Percentiles rank a stretch among this genome's conserved stretches.
Evolutionary conservation across 1,140 invertebrate species (phyloP).

Genomic region (Arion vulgaris): DNA sequence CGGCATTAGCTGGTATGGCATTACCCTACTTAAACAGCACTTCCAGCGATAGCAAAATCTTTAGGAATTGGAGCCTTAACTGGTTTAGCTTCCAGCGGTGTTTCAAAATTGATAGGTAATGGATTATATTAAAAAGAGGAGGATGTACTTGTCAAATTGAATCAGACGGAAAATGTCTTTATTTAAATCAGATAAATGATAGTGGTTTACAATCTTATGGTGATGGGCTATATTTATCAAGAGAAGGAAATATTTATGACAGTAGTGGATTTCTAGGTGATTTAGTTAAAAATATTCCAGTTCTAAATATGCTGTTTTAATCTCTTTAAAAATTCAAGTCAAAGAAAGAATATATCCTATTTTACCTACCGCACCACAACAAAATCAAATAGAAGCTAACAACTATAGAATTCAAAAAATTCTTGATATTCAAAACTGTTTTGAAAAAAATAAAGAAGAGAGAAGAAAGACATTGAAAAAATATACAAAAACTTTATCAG

Average conservation of each 20-base stretch:
- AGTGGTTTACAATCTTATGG: background rate
- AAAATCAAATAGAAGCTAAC: background rate
- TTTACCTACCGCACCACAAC: background rate
- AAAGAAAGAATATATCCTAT: background rate
- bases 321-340: background rate
- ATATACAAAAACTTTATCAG: background rate
- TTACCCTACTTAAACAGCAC: background rate
- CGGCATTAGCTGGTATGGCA: background rate
- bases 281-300: background rate
- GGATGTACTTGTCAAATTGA: constrained; percentile 11
- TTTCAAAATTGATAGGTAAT: constrained; percentile 6
- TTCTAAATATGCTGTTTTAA: background rate
- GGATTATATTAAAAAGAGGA: constrained; percentile 1
- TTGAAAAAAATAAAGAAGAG: constrained; percentile 19
- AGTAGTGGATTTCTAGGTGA: constrained; percentile 1
- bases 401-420: constrained; percentile 2
- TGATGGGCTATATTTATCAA: constrained; percentile 6
- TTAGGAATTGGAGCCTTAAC: constrained; percentile 9
- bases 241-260: background rate
- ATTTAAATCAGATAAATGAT: background rate
- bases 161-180: constrained; percentile 10
- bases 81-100: background rate
- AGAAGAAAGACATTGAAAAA: constrained; percentile 6
- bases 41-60: background rate
- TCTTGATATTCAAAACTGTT: constrained; percentile 12